A percentile compares a stretch with the other conserved stretches of the same genome.
Evolutionary conservation across 2,888 invertebrate genomes (phyloP).

Genomic region (Dilophus febrilis): DNA sequence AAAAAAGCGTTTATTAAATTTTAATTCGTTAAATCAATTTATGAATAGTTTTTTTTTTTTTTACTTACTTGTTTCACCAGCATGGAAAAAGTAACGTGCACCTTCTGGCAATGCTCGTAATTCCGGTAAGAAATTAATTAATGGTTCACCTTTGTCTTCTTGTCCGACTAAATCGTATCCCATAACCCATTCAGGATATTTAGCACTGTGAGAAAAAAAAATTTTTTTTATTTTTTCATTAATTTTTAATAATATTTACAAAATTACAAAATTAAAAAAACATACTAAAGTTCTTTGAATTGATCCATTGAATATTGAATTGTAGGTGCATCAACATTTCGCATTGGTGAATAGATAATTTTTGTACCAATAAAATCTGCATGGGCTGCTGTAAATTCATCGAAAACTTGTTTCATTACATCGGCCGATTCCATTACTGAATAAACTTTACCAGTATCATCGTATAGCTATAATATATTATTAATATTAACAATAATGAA

Average conservation of each 20-base stretch:
- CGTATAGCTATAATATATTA: background rate
- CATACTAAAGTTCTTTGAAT: too few species aligned
- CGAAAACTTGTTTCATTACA: conserved; percentile 38
- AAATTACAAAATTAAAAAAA: too few species aligned
- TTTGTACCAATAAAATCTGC: conserved; percentile 27
- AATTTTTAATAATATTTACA: too few species aligned
- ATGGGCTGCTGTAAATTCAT: conserved; percentile 38
- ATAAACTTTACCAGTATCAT: conserved; percentile 32
- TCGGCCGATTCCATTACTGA: conserved; percentile 37
- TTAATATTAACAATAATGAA: too few species aligned
- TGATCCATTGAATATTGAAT: too few species aligned
- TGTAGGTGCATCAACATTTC: too few species aligned
- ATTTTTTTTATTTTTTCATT: too few species aligned
- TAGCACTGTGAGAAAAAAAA: conserved; percentile 6
- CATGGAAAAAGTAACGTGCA: conserved; percentile 45
- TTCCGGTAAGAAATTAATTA: conserved; percentile 41
- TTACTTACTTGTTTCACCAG: conserved; percentile 52
- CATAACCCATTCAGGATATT: conserved; percentile 46
- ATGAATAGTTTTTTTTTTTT: too few species aligned
- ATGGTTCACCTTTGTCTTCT: conserved; percentile 50
- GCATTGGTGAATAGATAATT: conserved; percentile 1
- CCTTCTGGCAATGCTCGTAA: conserved; percentile 33
- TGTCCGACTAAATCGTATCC: conserved; percentile 72
- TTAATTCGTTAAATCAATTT: too few species aligned
- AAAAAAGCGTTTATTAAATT: too few species aligned